Conservation (phyloP, 2,113 vertebrate genomes). For the Aepyceros melampus region DNA sequence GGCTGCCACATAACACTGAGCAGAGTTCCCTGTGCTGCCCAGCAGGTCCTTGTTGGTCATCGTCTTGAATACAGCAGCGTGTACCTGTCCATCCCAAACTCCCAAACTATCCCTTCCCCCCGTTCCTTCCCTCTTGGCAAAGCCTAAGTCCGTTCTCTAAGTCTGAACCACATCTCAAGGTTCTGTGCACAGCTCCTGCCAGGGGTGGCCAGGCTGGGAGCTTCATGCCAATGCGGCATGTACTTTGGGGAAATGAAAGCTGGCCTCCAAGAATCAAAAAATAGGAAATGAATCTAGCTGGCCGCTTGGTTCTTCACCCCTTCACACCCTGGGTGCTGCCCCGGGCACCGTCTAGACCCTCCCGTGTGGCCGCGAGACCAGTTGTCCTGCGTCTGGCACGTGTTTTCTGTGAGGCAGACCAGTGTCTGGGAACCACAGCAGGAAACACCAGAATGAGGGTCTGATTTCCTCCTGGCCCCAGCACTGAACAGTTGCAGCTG, state of each 20-base stretch:
- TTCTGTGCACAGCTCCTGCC: not conserved
- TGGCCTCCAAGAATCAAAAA: constrained; percentile 73
- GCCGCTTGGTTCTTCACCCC: not conserved
- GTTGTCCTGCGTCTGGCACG: constrained; percentile 11
- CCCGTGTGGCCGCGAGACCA: not conserved
- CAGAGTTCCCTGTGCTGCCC: not conserved
- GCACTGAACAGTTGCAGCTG: fast-evolving
- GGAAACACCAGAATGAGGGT: fast-evolving
- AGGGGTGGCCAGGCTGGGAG: not conserved
- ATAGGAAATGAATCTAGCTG: constrained; percentile 78
- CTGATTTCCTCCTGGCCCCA: not conserved
- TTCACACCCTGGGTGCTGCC: fast-evolving
- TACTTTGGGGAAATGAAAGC: constrained; percentile 83
- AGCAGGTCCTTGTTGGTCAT: not conserved
- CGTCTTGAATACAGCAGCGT: not conserved
- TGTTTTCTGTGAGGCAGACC: not conserved
- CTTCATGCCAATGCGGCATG: constrained; percentile 16
- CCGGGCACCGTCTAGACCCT: not conserved
- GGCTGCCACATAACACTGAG: not conserved
- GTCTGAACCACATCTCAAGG: not conserved
- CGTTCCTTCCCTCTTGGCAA: not conserved
- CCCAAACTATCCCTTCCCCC: not conserved
- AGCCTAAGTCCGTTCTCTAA: not conserved
- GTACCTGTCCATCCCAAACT: not conserved
- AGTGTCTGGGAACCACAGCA: not conserved